A percentile compares a stretch with the other conserved stretches of the same genome.
Conservation (phyloP, 2,888 invertebrate species). For the Papilio demoleus region DNA sequence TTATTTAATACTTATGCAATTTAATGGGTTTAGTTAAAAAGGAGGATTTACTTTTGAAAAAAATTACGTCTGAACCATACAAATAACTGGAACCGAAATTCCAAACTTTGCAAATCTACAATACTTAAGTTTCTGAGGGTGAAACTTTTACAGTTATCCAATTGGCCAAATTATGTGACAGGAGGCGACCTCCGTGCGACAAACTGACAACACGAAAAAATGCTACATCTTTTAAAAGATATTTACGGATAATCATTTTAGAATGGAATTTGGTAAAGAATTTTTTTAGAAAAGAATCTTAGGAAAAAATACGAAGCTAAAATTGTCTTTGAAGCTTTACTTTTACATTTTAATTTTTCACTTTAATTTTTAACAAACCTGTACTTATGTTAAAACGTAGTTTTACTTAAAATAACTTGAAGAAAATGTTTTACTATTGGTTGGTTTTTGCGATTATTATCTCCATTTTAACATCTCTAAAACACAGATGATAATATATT, state of each 20-base stretch:
- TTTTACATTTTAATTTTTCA: neutral
- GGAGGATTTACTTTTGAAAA: too few species aligned
- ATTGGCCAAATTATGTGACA: slow-evolving; percentile 63
- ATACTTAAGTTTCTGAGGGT: slow-evolving; percentile 28
- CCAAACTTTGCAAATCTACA: slow-evolving; percentile 6
- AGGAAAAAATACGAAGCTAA: neutral
- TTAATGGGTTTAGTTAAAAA: too few species aligned
- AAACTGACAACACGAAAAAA: slow-evolving; percentile 55
- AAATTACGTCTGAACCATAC: too few species aligned
- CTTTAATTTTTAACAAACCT: too few species aligned
- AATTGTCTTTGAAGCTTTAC: neutral
- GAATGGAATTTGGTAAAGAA: neutral
- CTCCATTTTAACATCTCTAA: too few species aligned
- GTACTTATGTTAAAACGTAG: too few species aligned
- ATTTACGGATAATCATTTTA: neutral
- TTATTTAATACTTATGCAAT: too few species aligned
- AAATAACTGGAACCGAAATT: neutral
- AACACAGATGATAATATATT: too few species aligned
- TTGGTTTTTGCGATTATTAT: too few species aligned
- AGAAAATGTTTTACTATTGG: too few species aligned
- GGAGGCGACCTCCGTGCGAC: slow-evolving; percentile 35
- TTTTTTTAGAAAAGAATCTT: neutral
- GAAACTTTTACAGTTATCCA: slow-evolving; percentile 29
- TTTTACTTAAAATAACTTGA: too few species aligned
- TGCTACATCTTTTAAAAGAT: neutral